These are phyloP conservation scores for Anisognathus igniventris DNA, from an alignment of 2,797 vertebrate genomes.

Conservation along the genomic window DNA sequence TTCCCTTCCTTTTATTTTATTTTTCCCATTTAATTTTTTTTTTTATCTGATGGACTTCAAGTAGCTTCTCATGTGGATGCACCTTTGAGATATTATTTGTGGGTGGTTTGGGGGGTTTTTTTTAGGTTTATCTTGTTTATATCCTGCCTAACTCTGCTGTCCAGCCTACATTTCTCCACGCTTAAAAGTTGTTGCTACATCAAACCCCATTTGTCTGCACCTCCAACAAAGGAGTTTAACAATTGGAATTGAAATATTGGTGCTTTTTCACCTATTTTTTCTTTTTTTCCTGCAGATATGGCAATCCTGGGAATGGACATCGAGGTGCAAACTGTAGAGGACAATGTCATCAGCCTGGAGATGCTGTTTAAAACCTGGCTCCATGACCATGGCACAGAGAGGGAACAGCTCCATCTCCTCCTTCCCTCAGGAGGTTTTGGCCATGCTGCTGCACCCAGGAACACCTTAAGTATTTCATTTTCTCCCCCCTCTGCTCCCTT, in stretches of 20 bases:
- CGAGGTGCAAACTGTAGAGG: constrained; percentile 83
- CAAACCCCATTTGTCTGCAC: not conserved
- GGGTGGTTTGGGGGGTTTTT: accelerated
- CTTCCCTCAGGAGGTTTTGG: constrained; percentile 72
- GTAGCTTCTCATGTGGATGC: not conserved
- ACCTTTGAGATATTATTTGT: not conserved
- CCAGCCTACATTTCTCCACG: not conserved
- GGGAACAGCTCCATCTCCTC: constrained; percentile 88
- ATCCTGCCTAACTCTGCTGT: not conserved
- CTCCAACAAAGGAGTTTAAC: not conserved
- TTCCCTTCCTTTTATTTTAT: not conserved
- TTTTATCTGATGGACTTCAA: not conserved
- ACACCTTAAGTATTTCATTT: constrained; percentile 48
- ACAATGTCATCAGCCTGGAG: constrained; percentile 83
- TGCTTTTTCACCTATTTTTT: not conserved
- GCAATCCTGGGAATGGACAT: constrained; percentile 81
- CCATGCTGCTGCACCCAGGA: not conserved
- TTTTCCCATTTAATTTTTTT: not conserved
- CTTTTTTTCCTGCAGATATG: constrained; percentile 67
- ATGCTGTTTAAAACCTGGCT: constrained; percentile 89
- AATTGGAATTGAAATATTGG: not conserved
- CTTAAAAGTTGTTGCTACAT: not conserved
- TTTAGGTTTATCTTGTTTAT: not conserved
- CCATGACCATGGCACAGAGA: constrained; percentile 82
- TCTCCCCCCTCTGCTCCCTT: not conserved